Evolutionary conservation across 2,888 invertebrate species (phyloP).

Genomic region (Drosophila infuscata): DNA sequence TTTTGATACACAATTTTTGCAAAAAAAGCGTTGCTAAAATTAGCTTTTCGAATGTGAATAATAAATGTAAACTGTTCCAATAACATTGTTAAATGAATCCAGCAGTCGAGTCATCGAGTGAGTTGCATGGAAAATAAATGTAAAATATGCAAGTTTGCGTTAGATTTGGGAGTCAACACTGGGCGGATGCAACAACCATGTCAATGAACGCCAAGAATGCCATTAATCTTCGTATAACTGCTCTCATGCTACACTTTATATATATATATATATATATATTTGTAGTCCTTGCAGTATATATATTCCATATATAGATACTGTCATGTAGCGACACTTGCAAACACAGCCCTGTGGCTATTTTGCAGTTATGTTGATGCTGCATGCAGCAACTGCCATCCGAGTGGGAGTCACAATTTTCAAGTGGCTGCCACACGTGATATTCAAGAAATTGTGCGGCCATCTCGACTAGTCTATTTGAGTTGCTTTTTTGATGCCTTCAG

Average conservation of each 20-base stretch:
- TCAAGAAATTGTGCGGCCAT: slow-evolving; percentile 46
- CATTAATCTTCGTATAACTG: slow-evolving; percentile 70
- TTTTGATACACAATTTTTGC: neutral
- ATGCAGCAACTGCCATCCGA: slow-evolving; percentile 12
- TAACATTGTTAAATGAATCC: slow-evolving; percentile 36
- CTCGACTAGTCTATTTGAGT: slow-evolving; percentile 51
- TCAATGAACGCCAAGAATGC: slow-evolving; percentile 57
- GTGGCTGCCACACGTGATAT: slow-evolving; percentile 33
- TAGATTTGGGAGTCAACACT: slow-evolving; percentile 12
- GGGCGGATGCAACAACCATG: slow-evolving; percentile 36
- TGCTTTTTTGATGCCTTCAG: slow-evolving; percentile 60
- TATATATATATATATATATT: slow-evolving; percentile 1
- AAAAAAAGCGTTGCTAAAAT: neutral
- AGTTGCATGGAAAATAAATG: slow-evolving; percentile 26
- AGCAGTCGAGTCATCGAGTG: neutral
- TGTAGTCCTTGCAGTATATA: neutral
- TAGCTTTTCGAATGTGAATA: slow-evolving; percentile 6
- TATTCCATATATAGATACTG: slow-evolving; percentile 21
- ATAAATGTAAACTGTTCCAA: slow-evolving; percentile 13
- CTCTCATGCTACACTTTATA: slow-evolving; percentile 6
- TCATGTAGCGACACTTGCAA: slow-evolving; percentile 66
- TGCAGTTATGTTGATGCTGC: slow-evolving; percentile 45
- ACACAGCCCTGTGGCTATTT: slow-evolving; percentile 52
- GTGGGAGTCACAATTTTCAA: slow-evolving; percentile 29
- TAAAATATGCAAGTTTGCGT: slow-evolving; percentile 30